Percentiles rank a stretch among this genome's conserved stretches.
Conservation (phyloP, 2,797 vertebrate genomes). For the Coregonus suidteri region DNA sequence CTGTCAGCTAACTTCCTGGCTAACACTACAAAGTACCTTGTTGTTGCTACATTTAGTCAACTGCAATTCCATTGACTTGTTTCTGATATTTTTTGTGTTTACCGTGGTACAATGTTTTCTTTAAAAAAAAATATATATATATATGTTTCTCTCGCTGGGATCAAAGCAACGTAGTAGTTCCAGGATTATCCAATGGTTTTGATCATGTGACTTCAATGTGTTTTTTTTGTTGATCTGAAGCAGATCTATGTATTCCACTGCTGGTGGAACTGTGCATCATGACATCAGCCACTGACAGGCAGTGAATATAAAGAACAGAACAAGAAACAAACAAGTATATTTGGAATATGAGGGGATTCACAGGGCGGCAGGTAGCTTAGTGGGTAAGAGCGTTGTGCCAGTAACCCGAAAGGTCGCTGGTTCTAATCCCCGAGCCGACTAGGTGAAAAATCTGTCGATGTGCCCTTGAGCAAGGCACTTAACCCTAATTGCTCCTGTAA, state of each 20-base stretch:
- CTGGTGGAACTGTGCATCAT: conserved; percentile 60
- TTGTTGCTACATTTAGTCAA: conserved; percentile 63
- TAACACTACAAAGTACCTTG: conserved; percentile 54
- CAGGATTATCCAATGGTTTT: conserved; percentile 79
- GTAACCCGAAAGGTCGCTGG: too few species aligned
- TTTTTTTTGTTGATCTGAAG: conserved; percentile 62
- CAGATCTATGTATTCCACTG: conserved; percentile 61
- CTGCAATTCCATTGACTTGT: conserved; percentile 61
- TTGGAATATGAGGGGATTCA: conserved; percentile 37
- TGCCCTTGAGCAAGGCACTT: too few species aligned
- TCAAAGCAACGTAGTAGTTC: conserved; percentile 74
- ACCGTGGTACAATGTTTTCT: conserved; percentile 38
- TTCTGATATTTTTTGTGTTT: conserved; percentile 57
- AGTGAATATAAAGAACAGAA: conserved; percentile 48
- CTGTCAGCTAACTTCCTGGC: conserved; percentile 47
- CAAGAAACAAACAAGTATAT: conserved; percentile 48
- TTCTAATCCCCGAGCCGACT: too few species aligned
- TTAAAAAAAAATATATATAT: conserved; percentile 35
- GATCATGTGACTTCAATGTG: conserved; percentile 76
- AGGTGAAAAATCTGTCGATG: too few species aligned
- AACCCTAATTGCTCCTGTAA: too few species aligned
- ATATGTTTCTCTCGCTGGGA: conserved; percentile 59
- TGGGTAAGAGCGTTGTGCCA: too few species aligned
- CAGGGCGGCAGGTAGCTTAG: too few species aligned
- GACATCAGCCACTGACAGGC: conserved; percentile 68